Evolutionary conservation across 2,797 vertebrate species (phyloP).

Genomic region (Sebastes cheni): DNA sequence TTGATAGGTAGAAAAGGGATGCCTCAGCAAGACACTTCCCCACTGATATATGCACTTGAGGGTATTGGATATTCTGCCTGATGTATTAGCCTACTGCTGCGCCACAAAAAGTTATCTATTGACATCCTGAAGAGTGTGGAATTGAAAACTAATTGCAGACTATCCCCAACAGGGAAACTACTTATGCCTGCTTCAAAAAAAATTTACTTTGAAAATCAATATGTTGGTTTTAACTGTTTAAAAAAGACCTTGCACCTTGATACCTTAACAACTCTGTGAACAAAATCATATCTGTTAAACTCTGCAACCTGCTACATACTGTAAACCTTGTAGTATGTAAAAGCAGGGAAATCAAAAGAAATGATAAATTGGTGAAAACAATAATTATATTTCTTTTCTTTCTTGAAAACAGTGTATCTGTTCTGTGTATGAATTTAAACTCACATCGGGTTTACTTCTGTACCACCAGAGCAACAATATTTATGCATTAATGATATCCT

Average conservation of each 20-base stretch:
- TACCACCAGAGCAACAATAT: neutral
- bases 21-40: slow-evolving; percentile 38
- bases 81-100: slow-evolving; percentile 39
- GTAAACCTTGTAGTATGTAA: neutral
- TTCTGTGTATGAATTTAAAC: neutral
- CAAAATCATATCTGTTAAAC: neutral
- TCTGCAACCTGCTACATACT: neutral
- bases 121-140: slow-evolving; percentile 33
- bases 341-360: neutral
- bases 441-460: neutral
- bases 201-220: slow-evolving; percentile 16
- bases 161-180: slow-evolving; percentile 21
- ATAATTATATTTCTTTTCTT: neutral
- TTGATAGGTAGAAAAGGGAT: slow-evolving; percentile 22
- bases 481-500: neutral
- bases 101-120: slow-evolving; percentile 34
- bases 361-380: neutral
- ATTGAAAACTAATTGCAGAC: slow-evolving; percentile 43
- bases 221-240: neutral
- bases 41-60: slow-evolving; percentile 33
- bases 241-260: neutral
- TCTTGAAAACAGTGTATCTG: neutral
- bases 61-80: slow-evolving; percentile 38
- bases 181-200: slow-evolving; percentile 4
- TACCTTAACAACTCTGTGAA: neutral